Conservation (phyloP, 2,888 invertebrate species). For the Hemaris fuciformis region DNA sequence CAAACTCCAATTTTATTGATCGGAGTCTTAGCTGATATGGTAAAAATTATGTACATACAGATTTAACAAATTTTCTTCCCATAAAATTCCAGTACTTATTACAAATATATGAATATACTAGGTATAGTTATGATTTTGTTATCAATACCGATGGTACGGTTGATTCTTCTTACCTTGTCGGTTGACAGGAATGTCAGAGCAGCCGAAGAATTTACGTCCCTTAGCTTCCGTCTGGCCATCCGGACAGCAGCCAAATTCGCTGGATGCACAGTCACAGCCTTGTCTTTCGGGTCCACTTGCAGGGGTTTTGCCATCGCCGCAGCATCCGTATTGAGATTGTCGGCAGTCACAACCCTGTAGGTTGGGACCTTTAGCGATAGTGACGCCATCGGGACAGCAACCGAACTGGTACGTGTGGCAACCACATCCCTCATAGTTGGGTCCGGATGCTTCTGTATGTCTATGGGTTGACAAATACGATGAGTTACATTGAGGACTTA, state of each 20-base stretch:
- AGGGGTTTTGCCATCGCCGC: slow-evolving; percentile 90
- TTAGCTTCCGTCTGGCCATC: slow-evolving; percentile 90
- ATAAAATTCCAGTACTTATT: no score
- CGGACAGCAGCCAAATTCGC: slow-evolving; percentile 92
- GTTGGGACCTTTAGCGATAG: slow-evolving; percentile 85
- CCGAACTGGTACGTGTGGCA: slow-evolving; percentile 94
- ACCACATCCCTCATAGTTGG: slow-evolving; percentile 90
- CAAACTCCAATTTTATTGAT: no score
- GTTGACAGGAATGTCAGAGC: slow-evolving; percentile 85
- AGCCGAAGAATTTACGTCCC: slow-evolving; percentile 93
- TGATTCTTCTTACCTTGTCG: slow-evolving; percentile 80
- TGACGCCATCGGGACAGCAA: slow-evolving; percentile 93
- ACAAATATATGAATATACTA: no score
- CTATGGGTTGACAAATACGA: slow-evolving; percentile 34
- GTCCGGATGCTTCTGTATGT: slow-evolving; percentile 88
- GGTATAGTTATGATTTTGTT: no score
- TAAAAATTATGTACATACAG: no score
- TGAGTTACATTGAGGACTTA: not conserved
- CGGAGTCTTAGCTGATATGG: no score
- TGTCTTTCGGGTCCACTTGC: slow-evolving; percentile 88
- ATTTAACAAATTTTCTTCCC: no score
- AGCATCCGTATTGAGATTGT: slow-evolving; percentile 90
- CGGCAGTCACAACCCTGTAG: slow-evolving; percentile 88
- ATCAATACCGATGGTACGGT: no score
- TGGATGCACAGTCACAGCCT: slow-evolving; percentile 91